A percentile compares a stretch with the other conserved stretches of the same genome.
These are phyloP conservation scores for Eira barbara DNA, from an alignment of 2,113 vertebrate genomes.

Conservation along the genomic window DNA sequence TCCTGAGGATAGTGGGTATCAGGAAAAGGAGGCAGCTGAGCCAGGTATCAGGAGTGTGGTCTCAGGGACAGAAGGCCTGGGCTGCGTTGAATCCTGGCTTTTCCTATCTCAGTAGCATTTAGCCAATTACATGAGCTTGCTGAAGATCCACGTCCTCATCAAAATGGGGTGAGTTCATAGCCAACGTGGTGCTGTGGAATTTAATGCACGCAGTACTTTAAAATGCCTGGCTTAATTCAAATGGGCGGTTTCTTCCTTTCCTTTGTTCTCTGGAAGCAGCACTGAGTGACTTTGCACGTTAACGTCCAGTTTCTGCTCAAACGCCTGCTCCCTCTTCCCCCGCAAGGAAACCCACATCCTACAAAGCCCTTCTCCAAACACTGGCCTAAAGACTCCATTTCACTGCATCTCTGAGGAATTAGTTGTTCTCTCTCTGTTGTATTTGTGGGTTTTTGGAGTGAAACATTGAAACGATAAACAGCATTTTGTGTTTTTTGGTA, in stretches of 20 bases:
- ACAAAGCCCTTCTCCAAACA: background rate
- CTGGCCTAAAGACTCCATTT: fast-evolving
- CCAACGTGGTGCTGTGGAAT: no score
- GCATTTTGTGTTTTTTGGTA: background rate
- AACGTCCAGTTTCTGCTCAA: background rate
- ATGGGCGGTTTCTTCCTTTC: fast-evolving
- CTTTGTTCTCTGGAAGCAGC: background rate
- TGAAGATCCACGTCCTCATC: background rate
- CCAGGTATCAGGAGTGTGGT: background rate
- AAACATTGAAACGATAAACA: background rate
- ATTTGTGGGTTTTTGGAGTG: background rate
- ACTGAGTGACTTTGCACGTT: fast-evolving
- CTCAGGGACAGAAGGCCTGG: background rate
- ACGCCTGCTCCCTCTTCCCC: fast-evolving
- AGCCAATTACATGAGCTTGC: no score
- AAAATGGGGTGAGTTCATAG: no score
- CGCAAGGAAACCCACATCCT: background rate
- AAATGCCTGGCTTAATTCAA: background rate
- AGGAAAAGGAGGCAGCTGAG: background rate
- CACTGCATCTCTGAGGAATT: background rate
- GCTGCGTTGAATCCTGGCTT: background rate
- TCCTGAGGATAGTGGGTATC: fast-evolving
- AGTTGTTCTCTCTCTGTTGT: background rate
- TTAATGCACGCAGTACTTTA: background rate
- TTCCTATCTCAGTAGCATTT: background rate